Evolutionary conservation across 2,888 invertebrate genomes (phyloP), one percentile per base, ranked within the genome.

Genomic region (Ceraclea dissimilis): DNA sequence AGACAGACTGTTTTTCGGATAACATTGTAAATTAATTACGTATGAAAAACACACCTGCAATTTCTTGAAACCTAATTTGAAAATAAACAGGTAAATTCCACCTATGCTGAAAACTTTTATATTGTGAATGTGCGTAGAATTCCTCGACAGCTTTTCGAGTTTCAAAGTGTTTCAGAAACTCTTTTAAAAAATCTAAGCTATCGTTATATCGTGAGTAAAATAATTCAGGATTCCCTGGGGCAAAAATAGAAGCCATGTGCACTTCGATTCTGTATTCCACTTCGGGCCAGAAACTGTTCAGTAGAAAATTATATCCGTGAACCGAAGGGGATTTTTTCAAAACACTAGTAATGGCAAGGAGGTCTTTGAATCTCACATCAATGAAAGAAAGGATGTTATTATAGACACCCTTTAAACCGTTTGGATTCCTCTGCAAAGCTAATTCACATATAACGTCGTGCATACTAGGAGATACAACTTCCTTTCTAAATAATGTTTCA

Each of bases 11-110:
- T 6, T 26, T 26, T 26, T 26, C 26, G 26, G 26, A 6, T 6
- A 26, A 26, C 26, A 6, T 26, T 6, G 10, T 26, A 26, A 26
- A 10, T 26, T 26, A 10, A 26, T 26, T 26, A 10, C 10, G 10
- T 26, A 26, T 6, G 26, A 26, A 26, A 10, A 26, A 26, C 26
- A 39, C 39, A 63, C 88, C 88, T 53, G 91, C 93, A 68, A 96
- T 90, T 75, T 94, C 92, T 78, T 95, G 95, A 75, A 93, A 95
- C 63, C 93, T 81, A 63, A 93, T 90, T 75, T 96, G 95, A 71
- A 93, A 96, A 72, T 97, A 97, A n/a, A 97, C 94, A 11, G 93
- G 90, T 51, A 96, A 77, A 73, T 95, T 96, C 90, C 95, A 97
- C 64, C 90, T 85, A 62, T 84, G 84, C 63, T 91, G 81, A 67